A percentile compares a stretch with the other conserved stretches of the same genome.
These are phyloP conservation scores for Rhea americana DNA, from an alignment of 2,113 vertebrate genomes.

Conservation along the genomic window DNA sequence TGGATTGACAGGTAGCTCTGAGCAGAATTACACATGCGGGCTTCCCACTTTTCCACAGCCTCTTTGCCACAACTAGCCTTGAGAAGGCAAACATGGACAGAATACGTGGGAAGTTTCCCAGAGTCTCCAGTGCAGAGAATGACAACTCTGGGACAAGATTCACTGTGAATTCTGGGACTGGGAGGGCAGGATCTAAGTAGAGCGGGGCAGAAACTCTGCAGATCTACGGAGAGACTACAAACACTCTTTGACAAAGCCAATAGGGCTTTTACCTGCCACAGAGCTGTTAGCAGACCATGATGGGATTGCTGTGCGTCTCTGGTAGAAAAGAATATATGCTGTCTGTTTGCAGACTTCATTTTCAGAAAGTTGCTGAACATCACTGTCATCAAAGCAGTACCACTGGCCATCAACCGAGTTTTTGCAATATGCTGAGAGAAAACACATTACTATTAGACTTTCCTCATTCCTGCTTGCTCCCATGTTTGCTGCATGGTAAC, in stretches of 20 bases:
- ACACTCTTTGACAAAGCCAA: not conserved
- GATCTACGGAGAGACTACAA: not conserved
- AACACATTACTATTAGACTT: not conserved
- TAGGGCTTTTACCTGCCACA: constrained; percentile 84
- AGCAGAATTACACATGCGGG: not conserved
- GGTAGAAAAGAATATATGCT: constrained; percentile 97
- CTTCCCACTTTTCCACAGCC: not conserved
- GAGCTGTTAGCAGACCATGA: constrained; percentile 99
- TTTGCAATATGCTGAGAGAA: constrained; percentile 90
- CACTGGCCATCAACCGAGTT: constrained; percentile 97
- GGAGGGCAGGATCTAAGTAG: not conserved
- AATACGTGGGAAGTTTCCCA: not conserved
- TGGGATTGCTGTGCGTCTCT: constrained; percentile 91
- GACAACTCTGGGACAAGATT: not conserved
- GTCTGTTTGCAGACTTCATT: constrained; percentile 93
- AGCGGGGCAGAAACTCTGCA: not conserved
- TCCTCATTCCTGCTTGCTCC: not conserved
- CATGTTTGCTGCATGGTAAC: not conserved
- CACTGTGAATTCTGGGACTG: not conserved
- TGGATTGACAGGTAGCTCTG: not conserved
- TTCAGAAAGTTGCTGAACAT: constrained; percentile 90
- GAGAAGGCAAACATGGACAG: not conserved
- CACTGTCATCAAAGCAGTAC: constrained; percentile 99
- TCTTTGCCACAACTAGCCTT: not conserved
- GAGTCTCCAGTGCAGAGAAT: accelerated